Conservation (phyloP, 1,140 invertebrate species). For the Cataglyphis hispanica region DNA sequence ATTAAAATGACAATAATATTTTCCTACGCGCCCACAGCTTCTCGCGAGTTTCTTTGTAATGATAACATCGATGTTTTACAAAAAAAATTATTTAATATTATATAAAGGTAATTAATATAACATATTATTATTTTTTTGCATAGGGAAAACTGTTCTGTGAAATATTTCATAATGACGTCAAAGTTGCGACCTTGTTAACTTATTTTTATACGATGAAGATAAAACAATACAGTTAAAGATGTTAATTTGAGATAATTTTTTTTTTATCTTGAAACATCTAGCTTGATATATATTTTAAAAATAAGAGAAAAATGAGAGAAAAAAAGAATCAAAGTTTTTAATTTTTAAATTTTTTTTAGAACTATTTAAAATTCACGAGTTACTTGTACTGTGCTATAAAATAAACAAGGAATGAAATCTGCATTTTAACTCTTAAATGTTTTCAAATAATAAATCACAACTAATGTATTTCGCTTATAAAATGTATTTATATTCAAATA, state of each 20-base stretch:
- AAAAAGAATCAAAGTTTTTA: neutral
- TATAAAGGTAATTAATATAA: neutral
- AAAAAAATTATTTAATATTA: constrained; percentile 26
- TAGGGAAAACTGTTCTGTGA: neutral
- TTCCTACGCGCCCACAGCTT: neutral
- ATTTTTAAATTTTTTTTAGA: neutral
- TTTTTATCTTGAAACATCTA: neutral
- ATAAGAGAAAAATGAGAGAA: neutral
- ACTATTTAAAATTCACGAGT: neutral
- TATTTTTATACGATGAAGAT: neutral
- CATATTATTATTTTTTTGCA: constrained; percentile 8
- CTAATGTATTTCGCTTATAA: neutral
- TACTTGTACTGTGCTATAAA: neutral
- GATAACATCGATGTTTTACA: neutral
- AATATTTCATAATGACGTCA: constrained; percentile 3
- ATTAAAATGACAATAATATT: constrained; percentile 32
- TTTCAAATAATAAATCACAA: neutral
- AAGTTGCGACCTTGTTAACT: neutral
- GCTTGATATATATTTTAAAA: neutral
- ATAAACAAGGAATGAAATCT: neutral
- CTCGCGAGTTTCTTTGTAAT: neutral
- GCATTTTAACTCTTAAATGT: neutral
- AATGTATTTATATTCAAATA: neutral
- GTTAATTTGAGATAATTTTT: neutral
- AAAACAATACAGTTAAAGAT: neutral